Evolutionary conservation across 1,140 invertebrate genomes (phyloP).

Genomic region (Leptinotarsa texana): DNA sequence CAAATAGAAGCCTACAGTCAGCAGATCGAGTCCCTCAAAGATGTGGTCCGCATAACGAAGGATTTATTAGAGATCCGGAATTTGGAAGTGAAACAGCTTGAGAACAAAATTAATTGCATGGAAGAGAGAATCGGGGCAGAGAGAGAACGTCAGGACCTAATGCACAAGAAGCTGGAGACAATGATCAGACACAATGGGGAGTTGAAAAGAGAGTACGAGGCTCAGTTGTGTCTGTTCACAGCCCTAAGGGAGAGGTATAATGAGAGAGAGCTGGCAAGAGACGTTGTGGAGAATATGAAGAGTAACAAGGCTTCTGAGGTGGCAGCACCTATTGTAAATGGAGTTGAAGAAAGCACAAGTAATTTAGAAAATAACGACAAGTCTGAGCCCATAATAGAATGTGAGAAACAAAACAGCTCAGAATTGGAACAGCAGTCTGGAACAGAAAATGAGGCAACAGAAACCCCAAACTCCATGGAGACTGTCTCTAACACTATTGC

Average conservation of each 20-base stretch:
- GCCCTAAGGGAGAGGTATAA: conserved; percentile 49
- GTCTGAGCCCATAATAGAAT: background rate
- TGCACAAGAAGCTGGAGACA: conserved; percentile 70
- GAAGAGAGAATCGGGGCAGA: conserved; percentile 70
- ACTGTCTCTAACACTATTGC: too few species aligned
- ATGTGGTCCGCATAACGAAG: conserved; percentile 76
- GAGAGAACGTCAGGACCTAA: conserved; percentile 67
- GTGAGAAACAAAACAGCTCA: background rate
- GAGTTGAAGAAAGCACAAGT: background rate
- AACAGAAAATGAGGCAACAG: too few species aligned
- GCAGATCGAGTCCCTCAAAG: conserved; percentile 74
- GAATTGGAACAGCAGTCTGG: background rate
- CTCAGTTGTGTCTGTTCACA: conserved; percentile 71
- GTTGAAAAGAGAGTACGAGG: conserved; percentile 74
- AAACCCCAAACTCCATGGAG: too few species aligned
- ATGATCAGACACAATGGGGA: conserved; percentile 72
- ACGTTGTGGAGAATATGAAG: conserved; percentile 38
- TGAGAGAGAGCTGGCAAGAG: conserved; percentile 48
- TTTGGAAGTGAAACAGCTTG: conserved; percentile 74
- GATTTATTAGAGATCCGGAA: conserved; percentile 76
- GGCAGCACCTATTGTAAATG: background rate
- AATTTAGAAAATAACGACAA: background rate
- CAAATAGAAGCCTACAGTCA: conserved; percentile 71
- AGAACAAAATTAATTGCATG: conserved; percentile 71
- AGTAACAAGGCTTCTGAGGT: background rate